Evolutionary conservation across 2,113 vertebrate genomes (phyloP).

Genomic region (Podocnemis expansa): DNA sequence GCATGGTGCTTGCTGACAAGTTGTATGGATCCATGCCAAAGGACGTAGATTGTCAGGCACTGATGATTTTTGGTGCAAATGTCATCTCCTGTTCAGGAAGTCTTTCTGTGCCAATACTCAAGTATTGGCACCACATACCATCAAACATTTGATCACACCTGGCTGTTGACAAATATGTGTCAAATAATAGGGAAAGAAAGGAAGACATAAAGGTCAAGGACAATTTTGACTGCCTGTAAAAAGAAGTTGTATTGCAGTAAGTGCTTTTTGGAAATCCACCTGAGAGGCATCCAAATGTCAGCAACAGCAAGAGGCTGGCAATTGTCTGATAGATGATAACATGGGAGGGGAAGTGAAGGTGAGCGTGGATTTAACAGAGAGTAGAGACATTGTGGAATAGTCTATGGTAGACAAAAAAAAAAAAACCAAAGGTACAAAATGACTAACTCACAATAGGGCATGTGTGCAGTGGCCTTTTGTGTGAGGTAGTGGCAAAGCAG

Average conservation of each 20-base stretch:
- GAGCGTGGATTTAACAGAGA: background rate
- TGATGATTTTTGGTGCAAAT: background rate
- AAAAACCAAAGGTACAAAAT: background rate
- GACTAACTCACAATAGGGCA: background rate
- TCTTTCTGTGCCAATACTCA: background rate
- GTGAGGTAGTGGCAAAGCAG: background rate
- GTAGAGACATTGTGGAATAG: background rate
- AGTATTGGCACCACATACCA: background rate
- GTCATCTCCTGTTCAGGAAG: background rate
- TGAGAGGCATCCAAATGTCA: background rate
- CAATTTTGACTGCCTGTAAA: background rate
- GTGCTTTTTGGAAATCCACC: background rate
- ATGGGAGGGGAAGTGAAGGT: background rate
- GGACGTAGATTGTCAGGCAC: background rate
- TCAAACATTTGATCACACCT: background rate
- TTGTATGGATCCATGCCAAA: background rate
- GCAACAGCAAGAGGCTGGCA: background rate
- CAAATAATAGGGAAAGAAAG: background rate
- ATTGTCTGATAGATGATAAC: background rate
- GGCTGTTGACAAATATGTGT: background rate
- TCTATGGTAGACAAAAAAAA: no score
- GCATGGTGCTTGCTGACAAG: background rate
- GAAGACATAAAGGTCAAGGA: background rate
- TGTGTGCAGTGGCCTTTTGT: background rate
- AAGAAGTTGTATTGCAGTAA: background rate